A percentile compares a stretch with the other conserved stretches of the same genome.
phyloP scores from a whole-genome alignment of 1,140 invertebrate species.

The Drosophila seguyi region DNA sequence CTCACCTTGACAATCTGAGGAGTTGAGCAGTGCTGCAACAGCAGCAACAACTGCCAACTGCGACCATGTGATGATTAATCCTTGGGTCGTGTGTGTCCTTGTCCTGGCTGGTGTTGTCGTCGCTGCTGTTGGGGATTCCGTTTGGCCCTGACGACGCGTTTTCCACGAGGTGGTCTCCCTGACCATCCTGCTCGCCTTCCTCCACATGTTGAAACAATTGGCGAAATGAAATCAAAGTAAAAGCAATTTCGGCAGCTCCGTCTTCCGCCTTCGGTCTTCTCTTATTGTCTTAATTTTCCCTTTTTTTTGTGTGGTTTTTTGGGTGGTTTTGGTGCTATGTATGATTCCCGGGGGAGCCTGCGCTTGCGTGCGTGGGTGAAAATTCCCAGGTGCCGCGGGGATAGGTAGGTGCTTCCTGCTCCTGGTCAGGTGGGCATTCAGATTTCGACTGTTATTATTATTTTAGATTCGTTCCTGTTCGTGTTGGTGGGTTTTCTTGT shows the following conservation, averaged over 20 bases:
- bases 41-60: constrained; percentile 62
- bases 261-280: constrained; percentile 9
- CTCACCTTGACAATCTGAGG: constrained; percentile 73
- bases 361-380: constrained; percentile 53
- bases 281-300: constrained; percentile 15
- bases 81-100: constrained; percentile 37
- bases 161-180: constrained; percentile 58
- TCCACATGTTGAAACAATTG: constrained; percentile 49
- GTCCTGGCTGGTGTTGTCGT: constrained; percentile 18
- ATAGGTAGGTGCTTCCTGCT: constrained; percentile 13
- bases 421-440: constrained; percentile 26
- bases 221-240: constrained; percentile 42
- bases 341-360: constrained; percentile 30
- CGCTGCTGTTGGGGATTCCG: constrained; percentile 22
- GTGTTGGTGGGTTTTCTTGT: constrained; percentile 41
- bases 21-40: constrained; percentile 65
- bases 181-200: constrained; percentile 40
- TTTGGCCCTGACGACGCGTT: constrained; percentile 74
- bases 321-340: neutral
- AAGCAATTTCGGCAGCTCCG: constrained; percentile 11
- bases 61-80: constrained; percentile 69
- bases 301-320: constrained; percentile 2
- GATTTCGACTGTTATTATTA: constrained; percentile 13
- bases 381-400: constrained; percentile 20
- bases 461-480: constrained; percentile 24